Percentiles rank a stretch among this genome's conserved stretches.
Conservation (phyloP, 2,888 invertebrate genomes). For the Cataglyphis rosenhaueri region DNA sequence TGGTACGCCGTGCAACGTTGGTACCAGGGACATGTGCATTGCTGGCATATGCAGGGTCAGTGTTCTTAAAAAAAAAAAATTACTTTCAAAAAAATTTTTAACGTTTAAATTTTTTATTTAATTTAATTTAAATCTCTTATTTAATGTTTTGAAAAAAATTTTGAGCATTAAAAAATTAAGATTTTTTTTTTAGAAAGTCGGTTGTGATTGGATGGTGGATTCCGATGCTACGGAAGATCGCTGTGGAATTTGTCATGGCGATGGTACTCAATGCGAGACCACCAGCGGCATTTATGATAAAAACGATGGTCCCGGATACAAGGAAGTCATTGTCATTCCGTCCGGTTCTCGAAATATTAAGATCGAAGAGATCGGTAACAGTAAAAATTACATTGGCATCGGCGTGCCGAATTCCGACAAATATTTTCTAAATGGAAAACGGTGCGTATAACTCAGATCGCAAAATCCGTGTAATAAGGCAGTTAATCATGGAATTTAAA, state of each 20-base stretch:
- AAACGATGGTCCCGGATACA: slow-evolving; percentile 86
- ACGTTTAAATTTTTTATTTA: neutral
- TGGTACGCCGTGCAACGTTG: slow-evolving; percentile 89
- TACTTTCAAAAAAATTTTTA: neutral
- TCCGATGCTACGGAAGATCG: slow-evolving; percentile 89
- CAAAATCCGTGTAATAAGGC: neutral
- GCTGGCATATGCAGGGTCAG: slow-evolving; percentile 88
- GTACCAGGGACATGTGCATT: slow-evolving; percentile 89
- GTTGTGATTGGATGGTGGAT: slow-evolving; percentile 89
- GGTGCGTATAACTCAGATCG: slow-evolving; percentile 85
- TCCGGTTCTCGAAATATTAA: slow-evolving; percentile 88
- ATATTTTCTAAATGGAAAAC: slow-evolving; percentile 88
- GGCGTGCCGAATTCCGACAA: slow-evolving; percentile 85
- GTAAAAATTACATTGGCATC: slow-evolving; percentile 86
- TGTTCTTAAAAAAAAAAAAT: slow-evolving; percentile 47
- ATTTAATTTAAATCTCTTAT: slow-evolving; percentile 22
- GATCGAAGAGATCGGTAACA: slow-evolving; percentile 87
- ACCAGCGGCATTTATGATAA: slow-evolving; percentile 87
- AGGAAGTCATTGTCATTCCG: slow-evolving; percentile 88
- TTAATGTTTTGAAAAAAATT: neutral
- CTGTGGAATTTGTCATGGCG: slow-evolving; percentile 90
- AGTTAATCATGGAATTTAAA: neutral
- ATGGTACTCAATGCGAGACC: slow-evolving; percentile 89
- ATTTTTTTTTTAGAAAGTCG: slow-evolving; percentile 87
- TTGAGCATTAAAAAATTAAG: neutral